Base-by-base conservation (phyloP, 2,797 vertebrate species). In the Sparidentex hasta region DNA sequence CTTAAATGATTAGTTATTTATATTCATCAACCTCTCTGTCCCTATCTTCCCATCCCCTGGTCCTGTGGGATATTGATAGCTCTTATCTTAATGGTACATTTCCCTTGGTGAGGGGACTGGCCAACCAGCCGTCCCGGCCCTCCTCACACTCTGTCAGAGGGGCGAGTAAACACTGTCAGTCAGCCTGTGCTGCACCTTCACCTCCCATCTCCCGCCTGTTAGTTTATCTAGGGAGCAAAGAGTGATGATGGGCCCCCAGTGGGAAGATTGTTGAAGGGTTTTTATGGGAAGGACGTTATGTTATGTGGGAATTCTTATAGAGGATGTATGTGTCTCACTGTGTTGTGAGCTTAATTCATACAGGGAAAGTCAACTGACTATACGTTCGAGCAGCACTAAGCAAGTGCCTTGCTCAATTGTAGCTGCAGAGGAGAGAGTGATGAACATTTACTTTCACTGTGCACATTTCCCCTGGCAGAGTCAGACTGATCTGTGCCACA, bases 191-290 rank as follows among this genome's bases (percentile, higher is more conserved):
- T 90, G 93, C 91, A 88, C 89, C 90, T 59, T 90, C 91, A 86
- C 91, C 88, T 90, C 88, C 91, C 91, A 81, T 88, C 80, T 78
- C 82, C 92, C 84, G 86, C 92, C 88, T 97, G 96, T 97, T 97
- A 97, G 96, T 97, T 98, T 97, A 96, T 96, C 95, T 96, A 96
- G 95, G 95, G 89, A 93, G 73, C 69, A 47, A 95, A 96, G 96
- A 96, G 91, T 95, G 94, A 96, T 96, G 93, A 96, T 95, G 93
- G 94, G 90, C 79, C 90, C 88, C 90, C 82, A 75, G 74, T 68
- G 76, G 65, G 86, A 85, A 84, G 64, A 69, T 46, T 1, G 54
- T 54, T 38, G 67, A 76, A 41, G 48, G 56, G 65, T 54, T 44
- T 46, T 64, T 41, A 66, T 67, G 48, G 41, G 71, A 23, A 79